Evolutionary conservation across 2,113 vertebrate species (phyloP).

Genomic region (Stigmatopora argus): DNA sequence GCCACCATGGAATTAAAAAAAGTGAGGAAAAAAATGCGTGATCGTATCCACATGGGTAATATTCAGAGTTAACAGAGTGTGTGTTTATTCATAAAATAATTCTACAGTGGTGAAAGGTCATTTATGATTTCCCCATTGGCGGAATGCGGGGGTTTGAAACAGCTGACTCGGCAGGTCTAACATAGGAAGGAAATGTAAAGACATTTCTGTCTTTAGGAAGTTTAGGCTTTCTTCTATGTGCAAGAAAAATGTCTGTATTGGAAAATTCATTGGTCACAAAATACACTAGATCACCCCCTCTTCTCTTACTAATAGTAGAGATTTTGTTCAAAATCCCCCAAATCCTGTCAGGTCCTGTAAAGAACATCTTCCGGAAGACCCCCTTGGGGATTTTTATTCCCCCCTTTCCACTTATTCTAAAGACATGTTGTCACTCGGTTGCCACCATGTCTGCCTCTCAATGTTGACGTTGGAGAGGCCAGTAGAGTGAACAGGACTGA

Average conservation of each 20-base stretch:
- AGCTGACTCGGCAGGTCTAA: constrained; percentile 36
- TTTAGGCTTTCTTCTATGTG: not conserved
- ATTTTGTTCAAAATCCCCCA: no score
- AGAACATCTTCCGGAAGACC: constrained; percentile 1
- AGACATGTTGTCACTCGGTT: not conserved
- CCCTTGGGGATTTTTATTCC: not conserved
- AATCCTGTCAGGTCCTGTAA: not conserved
- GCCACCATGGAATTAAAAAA: not conserved
- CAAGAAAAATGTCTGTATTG: not conserved
- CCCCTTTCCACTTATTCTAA: not conserved
- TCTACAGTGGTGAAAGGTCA: not conserved
- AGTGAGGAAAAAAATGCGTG: no score
- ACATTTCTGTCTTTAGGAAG: constrained; percentile 11
- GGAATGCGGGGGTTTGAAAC: constrained; percentile 1
- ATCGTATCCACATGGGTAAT: not conserved
- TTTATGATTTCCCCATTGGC: not conserved
- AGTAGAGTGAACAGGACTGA: constrained; percentile 9
- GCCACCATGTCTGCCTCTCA: constrained; percentile 3
- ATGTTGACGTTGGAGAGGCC: constrained; percentile 8
- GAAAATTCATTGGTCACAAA: not conserved
- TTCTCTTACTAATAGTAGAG: no score
- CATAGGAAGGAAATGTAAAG: constrained; percentile 39
- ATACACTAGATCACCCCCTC: not conserved
- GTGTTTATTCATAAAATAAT: constrained; percentile 7
- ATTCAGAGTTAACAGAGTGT: not conserved